phyloP scores from a whole-genome alignment of 2,797 vertebrate genomes.

The Lemur catta region DNA sequence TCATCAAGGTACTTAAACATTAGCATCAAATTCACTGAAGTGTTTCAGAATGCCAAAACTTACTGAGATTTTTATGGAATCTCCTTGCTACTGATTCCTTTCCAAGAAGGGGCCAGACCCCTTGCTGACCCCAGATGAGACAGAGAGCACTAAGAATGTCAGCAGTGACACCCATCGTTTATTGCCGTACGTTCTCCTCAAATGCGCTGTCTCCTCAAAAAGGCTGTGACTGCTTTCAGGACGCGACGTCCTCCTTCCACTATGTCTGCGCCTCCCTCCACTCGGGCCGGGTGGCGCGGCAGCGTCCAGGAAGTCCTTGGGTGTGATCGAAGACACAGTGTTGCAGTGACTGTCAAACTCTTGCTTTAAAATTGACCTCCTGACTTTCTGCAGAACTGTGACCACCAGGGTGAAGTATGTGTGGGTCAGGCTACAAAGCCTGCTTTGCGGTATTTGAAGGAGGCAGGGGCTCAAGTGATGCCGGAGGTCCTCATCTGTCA shows the following conservation, averaged over 20 bases:
- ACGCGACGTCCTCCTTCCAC: background rate
- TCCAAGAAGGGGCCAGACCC: background rate
- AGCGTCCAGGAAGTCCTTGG: rapidly evolving
- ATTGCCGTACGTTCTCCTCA: background rate
- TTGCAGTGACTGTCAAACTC: background rate
- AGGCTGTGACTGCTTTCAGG: background rate
- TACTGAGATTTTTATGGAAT: background rate
- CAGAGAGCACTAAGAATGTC: background rate
- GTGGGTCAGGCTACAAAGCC: background rate
- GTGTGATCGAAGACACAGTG: background rate
- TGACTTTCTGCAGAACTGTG: background rate
- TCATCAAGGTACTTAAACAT: slow-evolving; percentile 1
- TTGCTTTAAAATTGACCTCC: background rate
- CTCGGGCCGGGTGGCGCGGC: background rate
- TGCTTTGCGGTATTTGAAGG: background rate
- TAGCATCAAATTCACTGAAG: background rate
- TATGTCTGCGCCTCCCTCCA: background rate
- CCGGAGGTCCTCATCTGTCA: background rate
- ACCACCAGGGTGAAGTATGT: background rate
- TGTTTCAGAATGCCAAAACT: background rate
- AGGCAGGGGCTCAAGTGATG: background rate
- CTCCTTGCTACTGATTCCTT: background rate
- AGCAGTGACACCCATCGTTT: background rate
- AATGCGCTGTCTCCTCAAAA: background rate
- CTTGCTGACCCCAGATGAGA: background rate